Evolutionary conservation across 2,888 invertebrate genomes (phyloP), one percentile per base, ranked within the genome.

Genomic region (Machimus rusticus): DNA sequence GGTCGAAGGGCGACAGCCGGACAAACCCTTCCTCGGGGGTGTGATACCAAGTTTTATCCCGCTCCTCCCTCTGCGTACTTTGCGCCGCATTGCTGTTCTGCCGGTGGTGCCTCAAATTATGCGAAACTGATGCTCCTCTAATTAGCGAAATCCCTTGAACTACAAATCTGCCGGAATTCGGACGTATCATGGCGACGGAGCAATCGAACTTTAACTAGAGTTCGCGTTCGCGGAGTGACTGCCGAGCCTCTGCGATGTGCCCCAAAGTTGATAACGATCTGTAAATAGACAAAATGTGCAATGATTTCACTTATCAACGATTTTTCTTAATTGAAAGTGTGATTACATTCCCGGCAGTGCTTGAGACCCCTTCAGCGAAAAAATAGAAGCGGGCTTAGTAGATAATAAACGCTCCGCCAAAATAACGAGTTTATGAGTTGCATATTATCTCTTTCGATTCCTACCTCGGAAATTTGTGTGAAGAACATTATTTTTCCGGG

Each of bases 1-100:
- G 91, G n/a, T 93, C 93, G 89, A 91, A 94, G 0, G 94, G 94
- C 0, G 93, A 96, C 31, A 90, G 91, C 89, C 90, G 91, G 84
- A 91, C 91, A 88, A 90, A 92, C 82, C 93, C 93, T 28, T 92
- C 92, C 43, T 91, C 90, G 66, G 88, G 87, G 14, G 90, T 81
- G 14, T 90, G 90, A 28, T 90, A 92, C 34, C 90, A 90, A 28
- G 91, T 88, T 46, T 87, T 87, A 5, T 86, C 82, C 9, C 16
- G 66, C n/a, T 84, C 86, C 14, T 14, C 37, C 19, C 4, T 46
- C 5, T 87, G 31, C 28, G 78, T 51, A 28, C 55, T 57, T 78
- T 77, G 82, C 8, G 37, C 74, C 8, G 43, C 55, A 37, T 55
- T 86, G 9, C 86, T 76, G 34, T 16, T 37, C 6, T 23, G 55